Evolutionary conservation across 2,888 invertebrate genomes (phyloP).

Genomic region (Tortricodes alternella): DNA sequence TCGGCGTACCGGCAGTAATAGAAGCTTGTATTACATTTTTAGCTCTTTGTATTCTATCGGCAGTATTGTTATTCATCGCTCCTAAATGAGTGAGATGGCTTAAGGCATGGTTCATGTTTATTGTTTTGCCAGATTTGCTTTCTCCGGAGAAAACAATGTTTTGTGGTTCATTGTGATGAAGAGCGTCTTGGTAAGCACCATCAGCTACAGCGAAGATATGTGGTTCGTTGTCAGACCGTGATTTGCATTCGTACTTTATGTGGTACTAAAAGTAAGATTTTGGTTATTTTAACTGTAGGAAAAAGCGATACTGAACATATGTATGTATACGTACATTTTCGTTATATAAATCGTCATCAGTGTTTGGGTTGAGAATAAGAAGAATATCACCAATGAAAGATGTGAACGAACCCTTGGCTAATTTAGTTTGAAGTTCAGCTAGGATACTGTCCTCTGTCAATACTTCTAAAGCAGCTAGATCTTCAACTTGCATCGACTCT

Average conservation of each 20-base stretch:
- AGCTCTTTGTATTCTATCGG: conserved; percentile 85
- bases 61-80: conserved; percentile 86
- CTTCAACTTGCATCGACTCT: conserved; percentile 91
- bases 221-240: conserved; percentile 93
- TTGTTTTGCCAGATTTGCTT: conserved; percentile 95
- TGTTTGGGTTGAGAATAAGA: conserved; percentile 90
- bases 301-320: neutral
- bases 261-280: conserved; percentile 84
- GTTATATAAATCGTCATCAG: conserved; percentile 87
- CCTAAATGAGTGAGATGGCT: conserved; percentile 92
- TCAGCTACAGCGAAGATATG: conserved; percentile 96
- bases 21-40: conserved; percentile 89
- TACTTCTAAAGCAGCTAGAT: conserved; percentile 89
- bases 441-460: conserved; percentile 88
- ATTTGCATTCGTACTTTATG: conserved; percentile 90
- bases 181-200: conserved; percentile 93
- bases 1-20: conserved; percentile 92
- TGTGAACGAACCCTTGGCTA: conserved; percentile 86
- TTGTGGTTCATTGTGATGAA: conserved; percentile 93
- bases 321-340: conserved; percentile 81
- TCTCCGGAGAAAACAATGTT: conserved; percentile 95
- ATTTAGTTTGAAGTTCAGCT: conserved; percentile 86
- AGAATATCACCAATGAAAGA: conserved; percentile 92
- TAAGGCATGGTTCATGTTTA: conserved; percentile 89
- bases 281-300: neutral